phyloP scores from a whole-genome alignment of 2,113 vertebrate genomes.

The Eclectus roratus region DNA sequence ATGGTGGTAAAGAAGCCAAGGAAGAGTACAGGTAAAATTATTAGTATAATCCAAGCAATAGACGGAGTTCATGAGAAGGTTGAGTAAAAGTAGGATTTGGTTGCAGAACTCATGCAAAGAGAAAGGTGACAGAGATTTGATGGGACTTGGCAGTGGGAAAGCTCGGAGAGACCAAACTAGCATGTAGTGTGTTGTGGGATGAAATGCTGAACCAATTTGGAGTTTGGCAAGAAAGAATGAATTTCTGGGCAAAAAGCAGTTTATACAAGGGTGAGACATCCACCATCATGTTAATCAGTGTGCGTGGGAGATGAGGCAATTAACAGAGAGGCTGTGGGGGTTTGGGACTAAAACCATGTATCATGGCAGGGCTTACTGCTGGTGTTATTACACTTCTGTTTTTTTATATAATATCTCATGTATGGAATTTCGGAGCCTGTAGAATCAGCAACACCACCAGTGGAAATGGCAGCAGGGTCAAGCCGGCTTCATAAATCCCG shows the following conservation, averaged over 20 bases:
- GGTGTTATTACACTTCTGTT: background rate
- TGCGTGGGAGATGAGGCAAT: background rate
- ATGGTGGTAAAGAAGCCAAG: background rate
- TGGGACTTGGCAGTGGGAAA: background rate
- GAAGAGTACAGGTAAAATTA: background rate
- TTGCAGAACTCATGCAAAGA: background rate
- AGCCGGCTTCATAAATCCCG: background rate
- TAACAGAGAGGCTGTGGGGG: background rate
- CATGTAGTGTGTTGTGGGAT: background rate
- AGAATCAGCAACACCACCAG: background rate
- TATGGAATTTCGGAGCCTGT: background rate
- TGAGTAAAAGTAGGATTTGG: background rate
- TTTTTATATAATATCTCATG: background rate
- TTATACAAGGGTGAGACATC: background rate
- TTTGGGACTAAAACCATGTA: background rate
- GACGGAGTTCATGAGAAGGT: background rate
- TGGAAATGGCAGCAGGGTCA: background rate
- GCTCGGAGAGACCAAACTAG: background rate
- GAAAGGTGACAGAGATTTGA: background rate
- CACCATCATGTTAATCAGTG: background rate
- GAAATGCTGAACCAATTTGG: background rate
- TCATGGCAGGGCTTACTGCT: background rate
- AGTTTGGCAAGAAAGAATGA: background rate
- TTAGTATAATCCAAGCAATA: background rate
- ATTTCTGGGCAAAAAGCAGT: background rate